These are phyloP conservation scores for Cuculus canorus DNA, from an alignment of 2,797 vertebrate genomes.

Conservation along the genomic window DNA sequence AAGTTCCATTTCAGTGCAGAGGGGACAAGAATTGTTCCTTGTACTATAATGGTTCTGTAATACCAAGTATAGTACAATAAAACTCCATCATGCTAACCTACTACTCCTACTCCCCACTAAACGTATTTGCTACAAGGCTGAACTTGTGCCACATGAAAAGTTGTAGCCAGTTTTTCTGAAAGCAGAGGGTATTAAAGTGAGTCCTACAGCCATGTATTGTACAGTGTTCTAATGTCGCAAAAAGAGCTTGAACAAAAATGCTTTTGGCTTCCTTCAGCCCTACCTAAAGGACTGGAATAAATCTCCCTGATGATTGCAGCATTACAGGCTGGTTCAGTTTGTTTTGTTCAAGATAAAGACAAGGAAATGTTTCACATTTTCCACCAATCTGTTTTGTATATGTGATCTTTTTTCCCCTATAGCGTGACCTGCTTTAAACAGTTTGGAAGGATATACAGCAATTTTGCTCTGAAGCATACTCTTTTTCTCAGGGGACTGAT, in stretches of 20 bases:
- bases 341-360: slow-evolving; percentile 47
- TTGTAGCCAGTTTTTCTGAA: slow-evolving; percentile 19
- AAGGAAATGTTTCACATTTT: slow-evolving; percentile 66
- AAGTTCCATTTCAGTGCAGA: not conserved
- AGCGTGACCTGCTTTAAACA: slow-evolving; percentile 41
- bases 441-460: slow-evolving; percentile 40
- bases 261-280: slow-evolving; percentile 19
- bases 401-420: slow-evolving; percentile 23
- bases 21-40: not conserved
- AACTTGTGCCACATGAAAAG: not conserved
- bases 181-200: not conserved
- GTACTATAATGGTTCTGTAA: not conserved
- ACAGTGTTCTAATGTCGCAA: not conserved
- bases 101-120: not conserved
- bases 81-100: not conserved
- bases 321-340: slow-evolving; percentile 32
- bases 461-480: not conserved
- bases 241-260: slow-evolving; percentile 19
- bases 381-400: slow-evolving; percentile 62
- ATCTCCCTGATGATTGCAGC: slow-evolving; percentile 25
- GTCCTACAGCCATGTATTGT: not conserved
- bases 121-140: not conserved
- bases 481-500: slow-evolving; percentile 54
- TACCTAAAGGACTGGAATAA: slow-evolving; percentile 46
- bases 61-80: not conserved